phyloP scores from a whole-genome alignment of 2,797 vertebrate genomes.

The Sebastes steindachneri region DNA sequence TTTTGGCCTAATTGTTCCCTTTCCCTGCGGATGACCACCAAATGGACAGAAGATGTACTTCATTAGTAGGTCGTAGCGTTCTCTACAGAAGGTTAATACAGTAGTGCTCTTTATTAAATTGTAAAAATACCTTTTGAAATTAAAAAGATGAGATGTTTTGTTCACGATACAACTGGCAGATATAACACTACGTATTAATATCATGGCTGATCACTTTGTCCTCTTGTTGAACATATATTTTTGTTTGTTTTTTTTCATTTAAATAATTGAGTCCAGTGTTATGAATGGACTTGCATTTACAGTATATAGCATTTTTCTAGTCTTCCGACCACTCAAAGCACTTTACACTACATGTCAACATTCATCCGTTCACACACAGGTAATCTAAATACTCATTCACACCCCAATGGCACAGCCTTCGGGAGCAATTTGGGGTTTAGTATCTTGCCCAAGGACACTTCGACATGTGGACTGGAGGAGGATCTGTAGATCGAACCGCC shows the following conservation, averaged over 20 bases:
- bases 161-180: constrained; percentile 10
- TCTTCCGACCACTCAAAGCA: no score
- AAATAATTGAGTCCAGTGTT: not conserved
- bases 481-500: no score
- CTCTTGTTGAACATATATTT: not conserved
- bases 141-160: constrained; percentile 45
- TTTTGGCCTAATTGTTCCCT: constrained; percentile 67
- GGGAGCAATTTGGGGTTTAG: no score
- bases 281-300: not conserved
- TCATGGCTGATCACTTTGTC: not conserved
- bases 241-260: not conserved
- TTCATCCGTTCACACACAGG: no score
- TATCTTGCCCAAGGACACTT: no score
- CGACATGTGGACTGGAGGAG: no score
- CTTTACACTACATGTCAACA: no score
- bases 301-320: no score
- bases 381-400: no score
- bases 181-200: not conserved
- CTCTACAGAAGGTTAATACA: constrained; percentile 64
- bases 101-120: constrained; percentile 41
- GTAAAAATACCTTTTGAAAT: constrained; percentile 46
- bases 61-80: constrained; percentile 60
- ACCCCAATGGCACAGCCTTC: no score
- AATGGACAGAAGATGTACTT: constrained; percentile 50
- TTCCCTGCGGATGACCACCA: constrained; percentile 66